Evolutionary conservation across 2,888 invertebrate genomes (phyloP), one percentile per base, ranked within the genome.

Genomic region (Rhyacophila evoluta): DNA sequence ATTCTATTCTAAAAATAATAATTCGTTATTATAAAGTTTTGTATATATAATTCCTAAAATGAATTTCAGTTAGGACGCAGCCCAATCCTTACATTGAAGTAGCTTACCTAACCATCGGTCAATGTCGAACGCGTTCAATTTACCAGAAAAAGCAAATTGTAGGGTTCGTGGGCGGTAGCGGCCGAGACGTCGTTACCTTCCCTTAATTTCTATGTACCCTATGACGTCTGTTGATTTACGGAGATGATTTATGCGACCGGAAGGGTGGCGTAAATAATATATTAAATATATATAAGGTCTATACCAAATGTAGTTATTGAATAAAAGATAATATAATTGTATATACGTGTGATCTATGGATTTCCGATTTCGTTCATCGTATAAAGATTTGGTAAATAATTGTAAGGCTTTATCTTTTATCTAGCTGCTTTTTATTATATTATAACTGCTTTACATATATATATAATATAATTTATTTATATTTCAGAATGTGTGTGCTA

Each of bases 81-180:
- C 55, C 55, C 55, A 19, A 55, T 55, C 55, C 55, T 55, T 55
- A 25, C 8, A 8, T 19, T 19, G 55, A 19, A 6, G 19, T 19
- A 55, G 55, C 55, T 19, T 55, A 19, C 55, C 55, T n/a, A 67
- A 33, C 37, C 74, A 80, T 80, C 80, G 74, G 72, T 80, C 80
- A 80, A 77, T 72, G 80, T 80, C 80, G 69, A 71, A 74, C 71
- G 77, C 70, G 75, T 73, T 77, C 76, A 74, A 77, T 74, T 74
- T 71, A 74, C 39, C 76, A 73, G 77, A 72, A 77, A 75, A 77
- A 80, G 55, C 70, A 80, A 77, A 74, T 77, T 74, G 74, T 68
- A 67, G 37, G 77, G 77, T 67, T 25, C 70, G 73, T 28, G 28
- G 33, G 67, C 33, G 68, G 33, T 33, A 68, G 28, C 19, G 74